Conservation (phyloP, 2,888 invertebrate species). For the Oasisia sp. region DNA sequence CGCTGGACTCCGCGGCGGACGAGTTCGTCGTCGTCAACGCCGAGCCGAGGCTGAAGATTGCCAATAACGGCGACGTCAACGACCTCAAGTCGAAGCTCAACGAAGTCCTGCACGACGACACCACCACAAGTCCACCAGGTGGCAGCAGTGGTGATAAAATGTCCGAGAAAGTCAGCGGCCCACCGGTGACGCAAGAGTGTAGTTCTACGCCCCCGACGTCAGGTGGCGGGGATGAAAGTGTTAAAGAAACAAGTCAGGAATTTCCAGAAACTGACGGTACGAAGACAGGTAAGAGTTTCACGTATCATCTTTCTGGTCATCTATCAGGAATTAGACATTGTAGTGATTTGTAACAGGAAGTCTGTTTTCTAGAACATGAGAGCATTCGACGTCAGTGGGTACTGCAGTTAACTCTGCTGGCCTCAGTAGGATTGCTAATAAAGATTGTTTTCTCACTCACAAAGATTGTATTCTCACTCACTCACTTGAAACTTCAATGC, state of each 20-base stretch:
- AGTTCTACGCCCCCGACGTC: background rate
- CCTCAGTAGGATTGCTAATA: too few species aligned
- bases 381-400: too few species aligned
- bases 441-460: too few species aligned
- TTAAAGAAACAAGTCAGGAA: background rate
- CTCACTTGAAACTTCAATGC: too few species aligned
- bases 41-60: conserved; percentile 72
- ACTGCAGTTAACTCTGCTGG: too few species aligned
- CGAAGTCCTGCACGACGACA: conserved; percentile 67
- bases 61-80: conserved; percentile 74
- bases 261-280: background rate
- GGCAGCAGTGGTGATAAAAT: background rate
- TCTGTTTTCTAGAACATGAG: too few species aligned
- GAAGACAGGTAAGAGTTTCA: background rate
- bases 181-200: background rate
- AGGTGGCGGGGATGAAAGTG: background rate
- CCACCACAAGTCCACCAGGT: conserved; percentile 21
- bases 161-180: background rate
- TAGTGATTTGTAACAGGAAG: too few species aligned
- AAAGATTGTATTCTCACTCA: too few species aligned
- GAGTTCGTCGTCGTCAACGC: conserved; percentile 77
- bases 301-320: background rate
- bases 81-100: conserved; percentile 74
- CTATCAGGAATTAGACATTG: too few species aligned
- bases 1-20: conserved; percentile 77